A percentile compares a stretch with the other conserved stretches of the same genome.
These are phyloP conservation scores for Propithecus perrieri DNA, from an alignment of 2,797 vertebrate species.

Conservation along the genomic window DNA sequence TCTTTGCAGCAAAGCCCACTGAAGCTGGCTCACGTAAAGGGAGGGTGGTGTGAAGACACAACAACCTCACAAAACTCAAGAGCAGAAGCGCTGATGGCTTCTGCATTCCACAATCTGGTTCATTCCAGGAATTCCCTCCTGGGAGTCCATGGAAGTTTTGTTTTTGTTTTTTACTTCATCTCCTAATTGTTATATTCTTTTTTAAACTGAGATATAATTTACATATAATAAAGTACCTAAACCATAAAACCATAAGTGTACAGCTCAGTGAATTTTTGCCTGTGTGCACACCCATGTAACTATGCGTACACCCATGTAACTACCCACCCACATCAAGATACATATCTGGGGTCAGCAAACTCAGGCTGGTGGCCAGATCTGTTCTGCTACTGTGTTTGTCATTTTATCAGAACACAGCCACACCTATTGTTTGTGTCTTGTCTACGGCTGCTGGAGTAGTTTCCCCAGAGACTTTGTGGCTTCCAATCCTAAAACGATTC, in stretches of 20 bases:
- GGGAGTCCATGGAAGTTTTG: too few relatives aligned
- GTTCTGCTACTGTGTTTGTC: background rate
- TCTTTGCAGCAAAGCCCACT: background rate
- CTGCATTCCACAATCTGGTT: background rate
- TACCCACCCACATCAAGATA: background rate
- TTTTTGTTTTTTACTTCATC: too few relatives aligned
- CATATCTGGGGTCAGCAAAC: background rate
- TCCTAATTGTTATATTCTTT: background rate
- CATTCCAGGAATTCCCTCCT: background rate
- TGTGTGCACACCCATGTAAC: background rate
- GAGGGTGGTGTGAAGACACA: background rate
- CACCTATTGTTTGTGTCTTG: background rate
- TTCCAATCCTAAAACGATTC: background rate
- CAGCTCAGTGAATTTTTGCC: background rate
- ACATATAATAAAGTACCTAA: background rate
- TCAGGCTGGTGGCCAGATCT: background rate
- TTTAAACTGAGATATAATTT: background rate
- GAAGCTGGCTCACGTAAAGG: background rate
- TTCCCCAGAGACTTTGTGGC: background rate
- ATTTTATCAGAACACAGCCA: background rate
- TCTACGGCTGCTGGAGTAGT: background rate
- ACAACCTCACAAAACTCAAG: background rate
- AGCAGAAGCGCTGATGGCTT: background rate
- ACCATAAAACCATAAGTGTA: background rate
- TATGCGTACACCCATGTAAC: too few relatives aligned